These are phyloP conservation scores for Labrus mixtus DNA, from an alignment of 2,113 vertebrate genomes.

Conservation along the genomic window DNA sequence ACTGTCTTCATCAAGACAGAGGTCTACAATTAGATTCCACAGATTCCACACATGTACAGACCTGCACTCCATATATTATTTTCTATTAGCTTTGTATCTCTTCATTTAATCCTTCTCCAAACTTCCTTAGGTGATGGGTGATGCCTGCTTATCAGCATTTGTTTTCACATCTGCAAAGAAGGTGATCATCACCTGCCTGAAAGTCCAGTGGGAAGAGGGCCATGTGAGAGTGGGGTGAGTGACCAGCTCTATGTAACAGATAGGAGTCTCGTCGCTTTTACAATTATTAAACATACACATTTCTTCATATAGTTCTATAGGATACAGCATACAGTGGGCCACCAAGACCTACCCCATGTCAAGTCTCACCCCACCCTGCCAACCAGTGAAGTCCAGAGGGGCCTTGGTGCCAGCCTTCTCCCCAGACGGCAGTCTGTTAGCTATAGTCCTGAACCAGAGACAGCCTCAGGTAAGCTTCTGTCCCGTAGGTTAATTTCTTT, in stretches of 20 bases:
- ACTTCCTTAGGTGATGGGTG: constrained; percentile 84
- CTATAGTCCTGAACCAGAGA: constrained; percentile 91
- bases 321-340: constrained; percentile 85
- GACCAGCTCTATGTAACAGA: background rate
- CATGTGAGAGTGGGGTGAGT: constrained; percentile 82
- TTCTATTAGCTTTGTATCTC: background rate
- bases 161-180: constrained; percentile 86
- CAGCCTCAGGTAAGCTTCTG: constrained; percentile 86
- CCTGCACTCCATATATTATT: background rate
- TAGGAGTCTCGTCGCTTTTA: background rate
- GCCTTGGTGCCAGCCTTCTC: constrained; percentile 89
- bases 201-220: constrained; percentile 88
- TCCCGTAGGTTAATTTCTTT: background rate
- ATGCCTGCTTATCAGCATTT: constrained; percentile 90
- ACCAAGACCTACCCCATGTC: constrained; percentile 85
- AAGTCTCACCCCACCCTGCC: constrained; percentile 85
- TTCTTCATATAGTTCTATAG: constrained; percentile 76
- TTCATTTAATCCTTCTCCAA: background rate
- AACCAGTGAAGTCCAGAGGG: constrained; percentile 90
- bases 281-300: background rate
- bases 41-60: background rate
- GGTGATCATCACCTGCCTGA: constrained; percentile 87
- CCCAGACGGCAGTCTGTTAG: constrained; percentile 88
- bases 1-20: constrained; percentile 88
- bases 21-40: constrained; percentile 74